Conservation (phyloP, 2,113 vertebrate species). For the Gallinago media region DNA sequence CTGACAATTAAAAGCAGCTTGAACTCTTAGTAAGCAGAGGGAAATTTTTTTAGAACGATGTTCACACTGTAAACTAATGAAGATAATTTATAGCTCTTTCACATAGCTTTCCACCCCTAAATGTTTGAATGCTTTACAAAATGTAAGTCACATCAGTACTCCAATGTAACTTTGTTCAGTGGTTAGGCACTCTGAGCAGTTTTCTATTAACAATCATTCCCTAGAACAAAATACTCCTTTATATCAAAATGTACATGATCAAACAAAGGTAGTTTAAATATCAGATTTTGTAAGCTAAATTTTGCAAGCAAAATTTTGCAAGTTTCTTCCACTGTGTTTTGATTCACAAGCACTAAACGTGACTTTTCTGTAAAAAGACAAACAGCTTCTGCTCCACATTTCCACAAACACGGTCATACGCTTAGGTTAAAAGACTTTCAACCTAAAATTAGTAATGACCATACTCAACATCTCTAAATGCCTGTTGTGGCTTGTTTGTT, state of each 20-base stretch:
- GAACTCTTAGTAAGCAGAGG: background rate
- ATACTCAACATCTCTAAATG: background rate
- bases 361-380: background rate
- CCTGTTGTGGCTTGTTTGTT: background rate
- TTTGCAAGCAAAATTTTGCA: background rate
- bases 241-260: background rate
- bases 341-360: background rate
- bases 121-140: background rate
- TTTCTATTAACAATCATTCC: background rate
- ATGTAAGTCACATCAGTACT: background rate
- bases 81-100: background rate
- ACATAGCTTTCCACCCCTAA: background rate
- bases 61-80: background rate
- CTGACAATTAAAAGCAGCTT: slow-evolving; percentile 35
- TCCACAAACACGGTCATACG: background rate
- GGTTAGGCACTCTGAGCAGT: background rate
- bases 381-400: background rate
- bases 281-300: background rate
- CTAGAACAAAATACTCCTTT: background rate
- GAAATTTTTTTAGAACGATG: background rate
- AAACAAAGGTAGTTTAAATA: background rate
- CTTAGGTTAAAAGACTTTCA: background rate
- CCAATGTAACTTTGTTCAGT: background rate
- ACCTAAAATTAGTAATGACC: background rate
- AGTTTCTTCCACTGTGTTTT: background rate